These are phyloP conservation scores for Halichoerus grypus DNA, from an alignment of 2,113 vertebrate genomes.

Conservation along the genomic window DNA sequence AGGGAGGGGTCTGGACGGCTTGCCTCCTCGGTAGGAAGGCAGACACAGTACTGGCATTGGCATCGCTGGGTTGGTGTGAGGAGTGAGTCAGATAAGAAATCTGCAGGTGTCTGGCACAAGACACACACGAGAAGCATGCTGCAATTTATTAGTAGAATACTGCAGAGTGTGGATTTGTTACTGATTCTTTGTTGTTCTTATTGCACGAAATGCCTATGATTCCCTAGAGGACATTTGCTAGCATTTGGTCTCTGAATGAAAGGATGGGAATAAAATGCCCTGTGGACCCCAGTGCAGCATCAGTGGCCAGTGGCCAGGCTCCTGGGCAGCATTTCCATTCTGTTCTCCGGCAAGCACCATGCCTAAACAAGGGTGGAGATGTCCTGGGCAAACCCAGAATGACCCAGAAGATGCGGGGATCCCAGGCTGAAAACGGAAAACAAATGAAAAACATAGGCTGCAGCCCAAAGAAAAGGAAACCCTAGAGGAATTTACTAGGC, in stretches of 20 bases:
- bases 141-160: rapidly evolving
- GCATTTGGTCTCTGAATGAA: not conserved
- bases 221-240: not conserved
- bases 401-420: not conserved
- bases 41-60: not conserved
- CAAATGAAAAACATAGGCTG: not conserved
- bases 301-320: not conserved
- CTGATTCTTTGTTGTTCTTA: not conserved
- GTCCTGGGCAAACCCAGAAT: not conserved
- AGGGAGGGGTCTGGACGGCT: not conserved
- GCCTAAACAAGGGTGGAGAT: not conserved
- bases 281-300: not conserved
- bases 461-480: not conserved
- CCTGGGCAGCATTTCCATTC: not conserved
- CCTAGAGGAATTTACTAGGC: not conserved
- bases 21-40: not conserved
- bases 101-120: too few relatives aligned
- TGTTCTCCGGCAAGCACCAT: not conserved
- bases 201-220: not conserved
- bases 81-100: not conserved
- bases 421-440: not conserved
- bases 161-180: not conserved
- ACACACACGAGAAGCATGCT: not conserved
- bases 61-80: rapidly evolving
- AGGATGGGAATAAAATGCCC: not conserved